phyloP scores from a whole-genome alignment of 2,888 invertebrate genomes.

The Barypeithes pellucidus region DNA sequence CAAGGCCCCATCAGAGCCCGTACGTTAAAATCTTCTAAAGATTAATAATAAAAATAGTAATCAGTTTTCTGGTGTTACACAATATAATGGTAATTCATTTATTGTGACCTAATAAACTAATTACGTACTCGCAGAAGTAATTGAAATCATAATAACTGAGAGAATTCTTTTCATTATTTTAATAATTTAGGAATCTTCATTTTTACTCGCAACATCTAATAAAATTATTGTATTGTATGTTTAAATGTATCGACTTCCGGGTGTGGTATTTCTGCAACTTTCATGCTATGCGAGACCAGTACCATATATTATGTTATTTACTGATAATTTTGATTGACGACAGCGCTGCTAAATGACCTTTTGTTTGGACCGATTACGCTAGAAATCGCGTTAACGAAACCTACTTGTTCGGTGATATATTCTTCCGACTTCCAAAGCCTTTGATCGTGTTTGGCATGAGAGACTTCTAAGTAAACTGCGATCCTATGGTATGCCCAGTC shows the following conservation, averaged over 20 bases:
- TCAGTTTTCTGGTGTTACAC: neutral
- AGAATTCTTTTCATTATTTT: constrained; percentile 11
- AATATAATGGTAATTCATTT: neutral
- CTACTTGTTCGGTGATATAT: too few relatives aligned
- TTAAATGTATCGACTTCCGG: constrained; percentile 1
- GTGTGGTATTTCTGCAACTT: constrained; percentile 6
- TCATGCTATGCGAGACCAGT: neutral
- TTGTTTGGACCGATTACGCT: too few relatives aligned
- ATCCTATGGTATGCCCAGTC: too few relatives aligned
- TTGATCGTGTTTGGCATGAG: too few relatives aligned
- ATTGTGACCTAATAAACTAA: neutral
- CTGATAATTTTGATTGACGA: too few relatives aligned
- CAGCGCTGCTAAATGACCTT: too few relatives aligned
- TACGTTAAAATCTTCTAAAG: too few relatives aligned
- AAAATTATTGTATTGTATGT: constrained; percentile 16
- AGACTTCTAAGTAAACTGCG: too few relatives aligned
- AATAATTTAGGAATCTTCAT: constrained; percentile 8
- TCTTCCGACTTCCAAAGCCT: too few relatives aligned
- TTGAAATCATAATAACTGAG: constrained; percentile 9
- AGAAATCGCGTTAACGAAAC: too few relatives aligned
- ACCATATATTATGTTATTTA: constrained; percentile 6
- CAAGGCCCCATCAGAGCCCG: too few relatives aligned
- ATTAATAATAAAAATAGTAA: neutral
- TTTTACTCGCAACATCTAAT: neutral
- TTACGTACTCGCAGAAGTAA: neutral